Evolutionary conservation across 2,113 vertebrate species (phyloP).

Genomic region (Crotophaga sulcirostris): DNA sequence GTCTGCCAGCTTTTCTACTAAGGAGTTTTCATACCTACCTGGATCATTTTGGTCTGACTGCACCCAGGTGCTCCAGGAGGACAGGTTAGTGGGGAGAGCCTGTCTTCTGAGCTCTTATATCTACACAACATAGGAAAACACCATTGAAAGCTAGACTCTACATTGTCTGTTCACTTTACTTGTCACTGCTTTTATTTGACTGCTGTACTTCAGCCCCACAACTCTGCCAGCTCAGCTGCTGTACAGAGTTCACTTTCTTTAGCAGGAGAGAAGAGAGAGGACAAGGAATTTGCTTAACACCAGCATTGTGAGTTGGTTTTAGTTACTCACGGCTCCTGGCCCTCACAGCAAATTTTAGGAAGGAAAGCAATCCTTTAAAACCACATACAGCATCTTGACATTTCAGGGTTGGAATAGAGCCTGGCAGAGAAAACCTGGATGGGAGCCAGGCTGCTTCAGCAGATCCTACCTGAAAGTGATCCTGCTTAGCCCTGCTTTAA

Average conservation of each 20-base stretch:
- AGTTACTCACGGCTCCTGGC: background rate
- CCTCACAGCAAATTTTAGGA: background rate
- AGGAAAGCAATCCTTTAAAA: background rate
- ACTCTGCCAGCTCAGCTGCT: background rate
- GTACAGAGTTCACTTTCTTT: background rate
- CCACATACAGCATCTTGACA: background rate
- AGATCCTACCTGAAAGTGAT: constrained; percentile 38
- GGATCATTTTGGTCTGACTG: accelerated
- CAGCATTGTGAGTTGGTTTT: background rate
- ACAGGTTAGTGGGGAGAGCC: background rate
- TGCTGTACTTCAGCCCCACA: background rate
- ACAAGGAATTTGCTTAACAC: background rate
- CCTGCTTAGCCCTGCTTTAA: background rate
- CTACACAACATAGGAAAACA: background rate
- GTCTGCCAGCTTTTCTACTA: background rate
- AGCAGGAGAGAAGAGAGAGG: background rate
- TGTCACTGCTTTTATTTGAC: background rate
- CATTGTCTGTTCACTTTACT: background rate
- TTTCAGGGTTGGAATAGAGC: background rate
- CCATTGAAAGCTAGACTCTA: accelerated
- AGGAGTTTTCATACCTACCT: background rate
- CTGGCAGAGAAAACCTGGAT: background rate
- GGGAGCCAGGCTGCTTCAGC: constrained; percentile 6
- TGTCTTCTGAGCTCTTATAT: background rate
- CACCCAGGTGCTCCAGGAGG: background rate